Evolutionary conservation across 2,113 vertebrate species (phyloP).

Genomic region (Capricornis sumatraensis): DNA sequence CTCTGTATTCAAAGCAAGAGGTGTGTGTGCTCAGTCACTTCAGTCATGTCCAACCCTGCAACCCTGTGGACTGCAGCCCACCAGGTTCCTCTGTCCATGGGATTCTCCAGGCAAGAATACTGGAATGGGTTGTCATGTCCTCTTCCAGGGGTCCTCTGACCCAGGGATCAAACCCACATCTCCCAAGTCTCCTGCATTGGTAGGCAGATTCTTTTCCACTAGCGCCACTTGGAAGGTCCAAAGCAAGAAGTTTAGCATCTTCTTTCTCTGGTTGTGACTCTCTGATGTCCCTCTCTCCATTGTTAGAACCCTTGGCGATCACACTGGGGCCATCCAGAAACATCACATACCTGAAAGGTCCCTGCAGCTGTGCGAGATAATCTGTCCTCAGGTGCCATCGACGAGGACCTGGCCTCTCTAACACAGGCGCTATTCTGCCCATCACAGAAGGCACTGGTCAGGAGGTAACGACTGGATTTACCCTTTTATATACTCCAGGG

Average conservation of each 20-base stretch:
- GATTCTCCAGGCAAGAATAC: background rate
- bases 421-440: background rate
- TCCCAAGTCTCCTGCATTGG: background rate
- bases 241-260: background rate
- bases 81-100: background rate
- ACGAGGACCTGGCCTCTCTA: background rate
- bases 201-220: background rate
- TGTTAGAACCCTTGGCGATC: background rate
- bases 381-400: background rate
- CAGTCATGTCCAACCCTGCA: background rate
- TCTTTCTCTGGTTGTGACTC: background rate
- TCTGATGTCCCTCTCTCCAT: background rate
- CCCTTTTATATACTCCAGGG: background rate
- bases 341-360: background rate
- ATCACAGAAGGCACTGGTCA: background rate
- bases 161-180: background rate
- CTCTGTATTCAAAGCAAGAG: background rate
- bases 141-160: background rate
- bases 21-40: background rate
- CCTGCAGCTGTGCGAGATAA: background rate
- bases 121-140: background rate
- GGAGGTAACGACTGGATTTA: background rate
- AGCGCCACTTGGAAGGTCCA: background rate
- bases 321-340: background rate
- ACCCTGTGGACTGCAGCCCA: background rate